These are phyloP conservation scores for Hydrotaea cyrtoneurina DNA, from an alignment of 2,888 invertebrate species.

Conservation along the genomic window DNA sequence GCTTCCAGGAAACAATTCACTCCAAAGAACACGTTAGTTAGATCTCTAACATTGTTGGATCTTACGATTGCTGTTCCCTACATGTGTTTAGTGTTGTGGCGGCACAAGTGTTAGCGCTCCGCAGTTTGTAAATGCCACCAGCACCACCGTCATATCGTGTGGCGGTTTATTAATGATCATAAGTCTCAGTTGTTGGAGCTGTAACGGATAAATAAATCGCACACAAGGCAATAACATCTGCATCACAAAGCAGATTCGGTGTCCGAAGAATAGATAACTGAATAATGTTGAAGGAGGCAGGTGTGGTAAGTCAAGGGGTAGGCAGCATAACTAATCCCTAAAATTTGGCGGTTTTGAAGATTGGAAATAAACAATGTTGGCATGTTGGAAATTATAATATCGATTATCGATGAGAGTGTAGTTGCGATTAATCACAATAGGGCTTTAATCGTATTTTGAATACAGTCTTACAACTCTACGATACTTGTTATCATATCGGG, in stretches of 20 bases:
- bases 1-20: slow-evolving; percentile 17
- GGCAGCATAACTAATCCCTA: too few relatives aligned
- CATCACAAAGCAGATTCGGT: not conserved
- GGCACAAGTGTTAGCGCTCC: not conserved
- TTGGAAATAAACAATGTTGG: too few relatives aligned
- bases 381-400: too few relatives aligned
- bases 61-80: not conserved
- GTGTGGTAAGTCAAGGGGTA: not conserved
- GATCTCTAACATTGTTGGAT: slow-evolving; percentile 5
- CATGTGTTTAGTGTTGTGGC: not conserved
- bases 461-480: too few relatives aligned
- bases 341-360: too few relatives aligned
- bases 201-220: not conserved
- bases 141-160: not conserved
- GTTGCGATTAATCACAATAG: too few relatives aligned
- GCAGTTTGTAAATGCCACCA: slow-evolving; percentile 4
- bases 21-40: not conserved
- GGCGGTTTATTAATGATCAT: slow-evolving; percentile 57
- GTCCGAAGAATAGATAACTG: not conserved
- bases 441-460: too few relatives aligned
- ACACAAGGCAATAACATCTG: not conserved
- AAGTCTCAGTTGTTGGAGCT: slow-evolving; percentile 32
- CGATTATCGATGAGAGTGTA: too few relatives aligned
- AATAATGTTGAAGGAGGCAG: not conserved
- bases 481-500: too few relatives aligned